Evolutionary conservation across 2,113 vertebrate genomes (phyloP), one percentile per base, ranked within the genome.

Genomic region (Mixornis gularis): DNA sequence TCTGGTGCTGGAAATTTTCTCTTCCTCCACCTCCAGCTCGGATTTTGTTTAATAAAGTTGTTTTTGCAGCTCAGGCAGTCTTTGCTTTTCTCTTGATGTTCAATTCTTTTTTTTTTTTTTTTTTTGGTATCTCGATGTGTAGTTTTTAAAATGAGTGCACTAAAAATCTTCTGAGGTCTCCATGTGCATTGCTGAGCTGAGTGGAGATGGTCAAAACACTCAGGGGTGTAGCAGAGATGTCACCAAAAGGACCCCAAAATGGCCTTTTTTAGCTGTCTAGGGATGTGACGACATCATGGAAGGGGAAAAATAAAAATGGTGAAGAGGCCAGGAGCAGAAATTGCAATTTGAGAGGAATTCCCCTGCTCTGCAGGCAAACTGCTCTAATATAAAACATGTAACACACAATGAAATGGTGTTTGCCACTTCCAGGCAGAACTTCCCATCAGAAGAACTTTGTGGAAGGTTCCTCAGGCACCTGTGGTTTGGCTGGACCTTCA

Each of bases 281-380:
- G 17, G 40, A 46, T n/a, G 30, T 1, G 20, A 53, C 68, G 90
- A 89, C 46, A 26, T 27, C 90, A 91, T 2, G 3, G 5, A 22
- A 72, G 46, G 77, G 4, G 1, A 1, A 2, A 7, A 40, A 66
- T 19, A 25, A 49, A 49, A 36, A n/a, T 17, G 49, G 12, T 17
- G 55, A 92, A 85, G 93, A 89, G n/a, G 66, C 6, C 43, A 71
- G 46, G 34, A 65, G 71, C 38, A 92, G 92, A 92, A 96, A 92
- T 51, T 20, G 29, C 58, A 74, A 13, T 87, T 41, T 29, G 72
- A 65, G 68, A 96, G 93, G 95, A 97, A 92, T 94, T 95, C 83
- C 97, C 97, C 97, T 41, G 41, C 32, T 41, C 6, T 76, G 10
- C 58, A 63, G 53, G 4, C 20, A 36, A 5, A 26, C 24, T 30